Evolutionary conservation across 1,140 invertebrate species (phyloP).

Genomic region (Ips nitidus): DNA sequence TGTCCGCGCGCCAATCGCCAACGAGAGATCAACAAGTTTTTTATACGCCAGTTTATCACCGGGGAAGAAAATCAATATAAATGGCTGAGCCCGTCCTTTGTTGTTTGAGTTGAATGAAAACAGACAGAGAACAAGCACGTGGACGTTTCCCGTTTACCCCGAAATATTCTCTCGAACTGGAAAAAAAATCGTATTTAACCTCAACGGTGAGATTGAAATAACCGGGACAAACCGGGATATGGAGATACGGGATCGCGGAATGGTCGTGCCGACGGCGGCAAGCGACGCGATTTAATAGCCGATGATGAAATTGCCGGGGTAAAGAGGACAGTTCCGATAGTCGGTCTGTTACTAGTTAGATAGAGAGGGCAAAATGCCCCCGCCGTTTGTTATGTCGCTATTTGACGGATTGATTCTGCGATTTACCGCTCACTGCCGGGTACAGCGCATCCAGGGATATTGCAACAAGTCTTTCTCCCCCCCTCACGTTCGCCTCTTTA

Average conservation of each 20-base stretch:
- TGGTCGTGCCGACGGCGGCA: constrained; percentile 6
- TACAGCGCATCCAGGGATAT: constrained; percentile 35
- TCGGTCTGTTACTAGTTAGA: constrained; percentile 41
- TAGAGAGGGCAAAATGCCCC: constrained; percentile 38
- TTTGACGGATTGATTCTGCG: constrained; percentile 43
- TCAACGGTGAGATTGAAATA: no score
- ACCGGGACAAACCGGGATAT: no score
- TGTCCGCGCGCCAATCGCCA: constrained; percentile 23
- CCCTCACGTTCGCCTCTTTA: constrained; percentile 8
- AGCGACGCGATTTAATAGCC: constrained; percentile 33
- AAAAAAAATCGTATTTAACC: not conserved
- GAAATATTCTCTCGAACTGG: not conserved
- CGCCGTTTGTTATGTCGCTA: constrained; percentile 40
- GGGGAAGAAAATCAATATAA: constrained; percentile 52
- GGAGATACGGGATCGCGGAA: not conserved
- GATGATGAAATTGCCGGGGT: constrained; percentile 34
- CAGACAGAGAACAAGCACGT: constrained; percentile 45
- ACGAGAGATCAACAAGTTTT: constrained; percentile 54
- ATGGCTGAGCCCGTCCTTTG: constrained; percentile 52
- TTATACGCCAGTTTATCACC: constrained; percentile 52
- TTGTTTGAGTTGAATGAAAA: constrained; percentile 50
- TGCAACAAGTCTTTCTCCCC: constrained; percentile 32
- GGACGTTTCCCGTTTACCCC: constrained; percentile 27
- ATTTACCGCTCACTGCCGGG: constrained; percentile 37
- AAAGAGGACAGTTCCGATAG: constrained; percentile 38